These are phyloP conservation scores for Cryptocephalus moraei DNA, from an alignment of 2,888 invertebrate species.

Conservation along the genomic window DNA sequence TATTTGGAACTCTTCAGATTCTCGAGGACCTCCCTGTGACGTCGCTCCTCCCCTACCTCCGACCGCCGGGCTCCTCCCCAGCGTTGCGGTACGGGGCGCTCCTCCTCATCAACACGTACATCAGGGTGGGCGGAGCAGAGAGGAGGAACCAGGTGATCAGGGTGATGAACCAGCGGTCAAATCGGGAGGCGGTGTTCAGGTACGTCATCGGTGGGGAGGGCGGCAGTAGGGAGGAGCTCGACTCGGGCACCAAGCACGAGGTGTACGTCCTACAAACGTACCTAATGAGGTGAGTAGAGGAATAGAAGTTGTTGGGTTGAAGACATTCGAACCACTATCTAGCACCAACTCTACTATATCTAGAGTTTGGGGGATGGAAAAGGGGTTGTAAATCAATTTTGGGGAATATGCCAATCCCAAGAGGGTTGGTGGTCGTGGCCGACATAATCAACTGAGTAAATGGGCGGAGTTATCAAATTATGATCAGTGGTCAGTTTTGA, in stretches of 20 bases:
- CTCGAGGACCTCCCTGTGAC: slow-evolving; percentile 20
- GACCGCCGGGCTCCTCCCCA: slow-evolving; percentile 8
- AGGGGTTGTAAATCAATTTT: no score
- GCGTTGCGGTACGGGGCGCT: slow-evolving; percentile 27
- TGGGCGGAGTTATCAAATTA: no score
- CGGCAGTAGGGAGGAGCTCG: slow-evolving; percentile 14
- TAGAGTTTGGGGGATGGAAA: no score
- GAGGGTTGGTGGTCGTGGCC: no score
- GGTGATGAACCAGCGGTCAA: slow-evolving; percentile 25
- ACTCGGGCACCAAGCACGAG: slow-evolving; percentile 28
- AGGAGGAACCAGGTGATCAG: slow-evolving; percentile 26
- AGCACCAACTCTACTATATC: no score
- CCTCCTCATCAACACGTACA: slow-evolving; percentile 30
- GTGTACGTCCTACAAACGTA: slow-evolving; percentile 32
- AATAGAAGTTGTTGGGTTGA: no score
- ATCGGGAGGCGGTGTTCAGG: slow-evolving; percentile 21
- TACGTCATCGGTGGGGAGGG: slow-evolving; percentile 17
- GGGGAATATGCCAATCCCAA: no score
- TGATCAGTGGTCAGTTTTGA: no score
- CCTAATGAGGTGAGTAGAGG: slow-evolving; percentile 26
- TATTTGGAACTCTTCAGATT: slow-evolving; percentile 16
- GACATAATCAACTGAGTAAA: no score
- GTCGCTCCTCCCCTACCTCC: slow-evolving; percentile 24
- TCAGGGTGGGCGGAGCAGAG: slow-evolving; percentile 26
- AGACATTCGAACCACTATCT: no score